Base-by-base conservation (phyloP, 2,888 invertebrate genomes). In the Hyles lineata region DNA sequence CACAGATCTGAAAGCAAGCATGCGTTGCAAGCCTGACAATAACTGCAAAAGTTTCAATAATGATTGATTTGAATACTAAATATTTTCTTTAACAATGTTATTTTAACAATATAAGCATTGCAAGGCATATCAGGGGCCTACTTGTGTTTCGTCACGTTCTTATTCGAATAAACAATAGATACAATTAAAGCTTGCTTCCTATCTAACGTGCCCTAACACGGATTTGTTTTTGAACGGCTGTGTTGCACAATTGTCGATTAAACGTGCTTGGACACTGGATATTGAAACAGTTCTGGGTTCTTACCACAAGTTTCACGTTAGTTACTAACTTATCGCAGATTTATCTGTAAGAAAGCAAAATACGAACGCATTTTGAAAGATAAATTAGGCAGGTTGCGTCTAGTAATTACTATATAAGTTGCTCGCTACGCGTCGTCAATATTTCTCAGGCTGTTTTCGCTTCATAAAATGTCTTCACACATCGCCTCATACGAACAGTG, bases 201-300 rank as follows among this genome's bases (percentile, higher is more conserved):
- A 76, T 77, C 75, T 75, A 75, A 78, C 79, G 76, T 80, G 79
- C 79, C 76, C 76, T 78, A 79, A 79, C 79, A 77, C 60, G 75
- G 73, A 75, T 76, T 76, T 58, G 70, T 67, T 50, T 63, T 74
- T 73, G 69, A 78, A 75, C 70, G 67, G 76, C 76, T 74, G 71
- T 62, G 58, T 73, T 73, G 50, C 87, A 80, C 85, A 89, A 89
- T 84, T 73, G 75, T 76, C 75, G 78, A 76, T 80, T 70, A 76
- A 80, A 80, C 79, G 79, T 80, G 79, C 77, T 76, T 71, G 78
- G 79, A 79, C 81, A 77, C 74, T 77, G 77, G 79, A 79, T 80
- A 80, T 77, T 74, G 74, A 74, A 74, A 73, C 72, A 72, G 25
- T 61, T 73, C 72, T 71, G 35, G 52, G 43, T 61, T 73, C 52